A percentile compares a stretch with the other conserved stretches of the same genome.
Conservation (phyloP, 2,888 invertebrate genomes). For the Drosophila phalerata region DNA sequence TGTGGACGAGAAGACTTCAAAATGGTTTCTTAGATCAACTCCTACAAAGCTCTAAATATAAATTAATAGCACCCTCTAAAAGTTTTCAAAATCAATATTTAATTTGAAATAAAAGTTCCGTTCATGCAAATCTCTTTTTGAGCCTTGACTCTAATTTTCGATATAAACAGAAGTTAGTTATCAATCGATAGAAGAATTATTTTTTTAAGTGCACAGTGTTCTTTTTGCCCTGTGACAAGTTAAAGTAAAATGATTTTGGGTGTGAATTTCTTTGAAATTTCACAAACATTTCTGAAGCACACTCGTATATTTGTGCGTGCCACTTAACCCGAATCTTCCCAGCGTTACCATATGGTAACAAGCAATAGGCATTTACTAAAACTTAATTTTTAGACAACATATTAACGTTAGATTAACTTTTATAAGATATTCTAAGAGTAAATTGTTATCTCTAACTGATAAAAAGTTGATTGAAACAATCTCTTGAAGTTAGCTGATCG, state of each 20-base stretch:
- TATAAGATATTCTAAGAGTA: no score
- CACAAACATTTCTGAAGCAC: slow-evolving; percentile 10
- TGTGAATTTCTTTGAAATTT: slow-evolving; percentile 1
- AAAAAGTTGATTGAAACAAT: no score
- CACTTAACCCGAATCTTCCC: no score
- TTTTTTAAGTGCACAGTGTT: neutral
- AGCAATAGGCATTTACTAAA: no score
- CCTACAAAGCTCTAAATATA: neutral
- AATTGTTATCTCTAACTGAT: no score
- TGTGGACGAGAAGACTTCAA: no score
- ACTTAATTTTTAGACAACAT: no score
- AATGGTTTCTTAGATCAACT: no score
- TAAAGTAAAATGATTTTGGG: neutral
- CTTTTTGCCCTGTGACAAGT: neutral
- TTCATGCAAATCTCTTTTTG: neutral
- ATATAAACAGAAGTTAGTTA: slow-evolving; percentile 7
- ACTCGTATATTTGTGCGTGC: slow-evolving; percentile 12
- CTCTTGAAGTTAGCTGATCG: no score
- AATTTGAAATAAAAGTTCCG: neutral
- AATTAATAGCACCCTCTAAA: neutral
- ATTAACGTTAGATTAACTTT: no score
- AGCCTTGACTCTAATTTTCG: no score
- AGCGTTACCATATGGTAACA: no score
- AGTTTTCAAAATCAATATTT: slow-evolving; percentile 3
- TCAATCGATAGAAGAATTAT: slow-evolving; percentile 3